Conservation (phyloP, 2,888 invertebrate species). For the Callyntrura guangdongensis region DNA sequence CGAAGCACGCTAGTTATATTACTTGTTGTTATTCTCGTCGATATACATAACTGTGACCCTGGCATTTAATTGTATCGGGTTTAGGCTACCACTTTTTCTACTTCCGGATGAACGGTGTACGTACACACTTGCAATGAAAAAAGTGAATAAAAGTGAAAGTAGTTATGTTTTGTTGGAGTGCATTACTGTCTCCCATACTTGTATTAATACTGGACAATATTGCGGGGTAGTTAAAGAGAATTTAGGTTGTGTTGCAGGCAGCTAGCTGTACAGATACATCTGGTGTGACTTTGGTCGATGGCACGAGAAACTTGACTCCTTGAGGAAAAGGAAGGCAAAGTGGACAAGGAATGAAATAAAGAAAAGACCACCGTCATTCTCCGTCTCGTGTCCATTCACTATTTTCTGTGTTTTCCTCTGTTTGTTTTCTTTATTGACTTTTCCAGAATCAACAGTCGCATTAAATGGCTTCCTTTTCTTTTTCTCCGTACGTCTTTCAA, state of each 20-base stretch:
- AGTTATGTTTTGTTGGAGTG: not conserved
- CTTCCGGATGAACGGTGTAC: not conserved
- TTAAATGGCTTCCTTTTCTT: slow-evolving; percentile 54
- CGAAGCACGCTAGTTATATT: not conserved
- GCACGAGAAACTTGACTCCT: slow-evolving; percentile 11
- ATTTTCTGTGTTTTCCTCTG: slow-evolving; percentile 8
- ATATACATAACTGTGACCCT: slow-evolving; percentile 40
- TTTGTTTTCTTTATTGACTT: slow-evolving; percentile 71
- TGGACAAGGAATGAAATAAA: slow-evolving; percentile 34
- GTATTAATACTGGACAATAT: not conserved
- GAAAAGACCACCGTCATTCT: slow-evolving; percentile 28
- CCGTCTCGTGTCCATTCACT: slow-evolving; percentile 14
- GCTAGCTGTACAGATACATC: slow-evolving; percentile 14
- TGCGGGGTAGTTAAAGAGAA: not conserved
- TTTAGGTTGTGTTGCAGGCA: not conserved
- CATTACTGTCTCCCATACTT: slow-evolving; percentile 54
- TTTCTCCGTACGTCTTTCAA: not conserved
- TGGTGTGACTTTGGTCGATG: slow-evolving; percentile 37
- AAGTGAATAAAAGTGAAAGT: slow-evolving; percentile 32
- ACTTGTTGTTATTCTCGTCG: slow-evolving; percentile 28
- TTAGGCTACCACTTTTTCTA: too few relatives aligned
- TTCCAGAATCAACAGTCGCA: slow-evolving; percentile 75
- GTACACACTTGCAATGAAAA: not conserved
- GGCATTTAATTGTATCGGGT: slow-evolving; percentile 59
- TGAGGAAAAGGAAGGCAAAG: slow-evolving; percentile 3